These are phyloP conservation scores for Chlorodrepanis virens DNA, from an alignment of 2,113 vertebrate genomes.

Conservation along the genomic window DNA sequence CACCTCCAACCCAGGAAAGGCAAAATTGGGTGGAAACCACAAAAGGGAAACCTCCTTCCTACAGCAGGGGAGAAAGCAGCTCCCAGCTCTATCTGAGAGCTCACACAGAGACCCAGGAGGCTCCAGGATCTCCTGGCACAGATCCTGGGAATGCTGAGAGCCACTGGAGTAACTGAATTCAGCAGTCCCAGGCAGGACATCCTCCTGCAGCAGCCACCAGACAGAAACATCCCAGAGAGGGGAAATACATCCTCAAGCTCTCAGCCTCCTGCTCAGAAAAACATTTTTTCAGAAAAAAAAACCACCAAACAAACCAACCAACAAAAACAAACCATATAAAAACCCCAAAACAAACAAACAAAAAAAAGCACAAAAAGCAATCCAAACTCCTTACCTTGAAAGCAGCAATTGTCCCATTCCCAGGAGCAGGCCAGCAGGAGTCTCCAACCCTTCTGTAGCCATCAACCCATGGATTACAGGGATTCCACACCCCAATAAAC, in stretches of 20 bases:
- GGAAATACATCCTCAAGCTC: rapidly evolving
- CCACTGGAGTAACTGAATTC: too few species aligned
- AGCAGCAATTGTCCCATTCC: rapidly evolving
- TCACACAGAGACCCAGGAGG: rapidly evolving
- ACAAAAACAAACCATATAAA: background rate
- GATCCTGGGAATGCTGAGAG: rapidly evolving
- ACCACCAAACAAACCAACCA: background rate
- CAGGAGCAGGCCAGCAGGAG: rapidly evolving
- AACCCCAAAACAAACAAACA: too few species aligned
- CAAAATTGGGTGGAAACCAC: rapidly evolving
- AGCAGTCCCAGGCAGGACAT: background rate
- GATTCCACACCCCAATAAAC: rapidly evolving
- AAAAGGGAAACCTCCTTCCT: background rate
- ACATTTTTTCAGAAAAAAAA: background rate
- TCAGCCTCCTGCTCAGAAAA: rapidly evolving
- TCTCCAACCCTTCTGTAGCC: rapidly evolving
- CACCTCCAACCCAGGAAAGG: background rate
- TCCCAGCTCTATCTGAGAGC: background rate
- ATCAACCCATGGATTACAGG: rapidly evolving
- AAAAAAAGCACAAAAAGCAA: background rate
- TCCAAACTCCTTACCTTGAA: background rate
- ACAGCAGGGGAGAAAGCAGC: background rate
- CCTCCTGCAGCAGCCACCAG: background rate
- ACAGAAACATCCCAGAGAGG: rapidly evolving
- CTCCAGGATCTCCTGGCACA: background rate